A percentile compares a stretch with the other conserved stretches of the same genome.
Evolutionary conservation across 2,888 invertebrate genomes (phyloP).

Genomic region (Nomada flava): DNA sequence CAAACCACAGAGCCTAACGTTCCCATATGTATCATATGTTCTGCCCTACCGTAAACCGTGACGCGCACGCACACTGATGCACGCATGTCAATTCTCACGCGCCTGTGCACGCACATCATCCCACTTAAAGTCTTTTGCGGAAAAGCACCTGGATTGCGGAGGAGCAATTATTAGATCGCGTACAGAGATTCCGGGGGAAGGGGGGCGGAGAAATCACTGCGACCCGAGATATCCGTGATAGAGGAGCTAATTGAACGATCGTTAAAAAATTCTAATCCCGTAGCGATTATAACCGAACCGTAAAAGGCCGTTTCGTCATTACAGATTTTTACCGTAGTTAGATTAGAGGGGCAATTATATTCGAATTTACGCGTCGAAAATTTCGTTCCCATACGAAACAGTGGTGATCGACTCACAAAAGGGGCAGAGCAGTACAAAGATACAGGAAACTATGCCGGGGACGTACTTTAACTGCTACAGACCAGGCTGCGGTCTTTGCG

Average conservation of each 20-base stretch:
- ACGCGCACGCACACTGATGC: conserved; percentile 65
- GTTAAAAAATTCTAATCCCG: background rate
- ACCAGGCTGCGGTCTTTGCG: conserved; percentile 81
- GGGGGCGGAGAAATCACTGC: background rate
- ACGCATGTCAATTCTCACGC: conserved; percentile 71
- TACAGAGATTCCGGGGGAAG: background rate
- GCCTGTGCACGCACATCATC: conserved; percentile 63
- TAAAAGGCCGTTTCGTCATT: background rate
- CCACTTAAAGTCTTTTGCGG: conserved; percentile 53
- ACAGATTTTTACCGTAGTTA: background rate
- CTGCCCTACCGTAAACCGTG: conserved; percentile 77
- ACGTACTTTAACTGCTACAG: conserved; percentile 80
- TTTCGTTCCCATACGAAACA: background rate
- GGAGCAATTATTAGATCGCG: conserved; percentile 11
- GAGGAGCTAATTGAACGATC: background rate
- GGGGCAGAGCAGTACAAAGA: background rate
- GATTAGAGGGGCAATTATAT: background rate
- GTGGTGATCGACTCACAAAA: background rate
- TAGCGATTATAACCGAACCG: background rate
- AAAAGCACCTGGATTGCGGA: conserved; percentile 20
- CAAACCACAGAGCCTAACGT: conserved; percentile 83
- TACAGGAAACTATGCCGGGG: conserved; percentile 73
- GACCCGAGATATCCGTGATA: too few relatives aligned
- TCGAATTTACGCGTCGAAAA: background rate
- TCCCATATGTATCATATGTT: conserved; percentile 84